Evolutionary conservation across 2,888 invertebrate genomes (phyloP).

Genomic region (Amiota mariae): DNA sequence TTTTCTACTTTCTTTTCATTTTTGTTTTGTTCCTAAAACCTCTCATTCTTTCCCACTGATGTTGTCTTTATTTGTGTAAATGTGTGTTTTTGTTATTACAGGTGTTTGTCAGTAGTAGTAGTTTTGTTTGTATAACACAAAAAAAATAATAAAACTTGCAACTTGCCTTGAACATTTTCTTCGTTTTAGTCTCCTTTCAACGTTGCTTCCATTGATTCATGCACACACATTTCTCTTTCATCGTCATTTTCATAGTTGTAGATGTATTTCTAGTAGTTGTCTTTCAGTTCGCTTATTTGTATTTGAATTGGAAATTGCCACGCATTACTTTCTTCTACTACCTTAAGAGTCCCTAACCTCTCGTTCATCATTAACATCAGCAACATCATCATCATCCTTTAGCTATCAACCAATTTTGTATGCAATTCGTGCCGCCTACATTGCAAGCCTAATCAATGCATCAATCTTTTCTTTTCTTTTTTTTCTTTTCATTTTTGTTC

Average conservation of each 20-base stretch:
- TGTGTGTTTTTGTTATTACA: slow-evolving; percentile 43
- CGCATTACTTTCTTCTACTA: slow-evolving; percentile 27
- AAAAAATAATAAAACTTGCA: slow-evolving; percentile 40
- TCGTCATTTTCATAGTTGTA: too few relatives aligned
- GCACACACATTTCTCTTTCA: too few relatives aligned
- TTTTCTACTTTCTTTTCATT: not conserved
- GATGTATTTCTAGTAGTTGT: not conserved
- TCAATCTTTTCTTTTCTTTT: not conserved
- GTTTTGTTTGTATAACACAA: slow-evolving; percentile 31
- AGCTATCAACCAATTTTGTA: slow-evolving; percentile 53
- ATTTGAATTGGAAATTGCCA: slow-evolving; percentile 65
- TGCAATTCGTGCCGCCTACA: slow-evolving; percentile 33
- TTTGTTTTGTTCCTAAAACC: not conserved
- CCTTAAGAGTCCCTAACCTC: not conserved
- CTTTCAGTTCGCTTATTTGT: slow-evolving; percentile 26
- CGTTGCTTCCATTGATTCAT: too few relatives aligned
- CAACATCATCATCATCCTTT: not conserved
- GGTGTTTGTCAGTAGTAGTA: slow-evolving; percentile 40
- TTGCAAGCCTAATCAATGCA: slow-evolving; percentile 20
- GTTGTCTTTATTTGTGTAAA: not conserved
- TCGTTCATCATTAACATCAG: not conserved
- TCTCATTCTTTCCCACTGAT: not conserved
- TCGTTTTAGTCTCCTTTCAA: too few relatives aligned
- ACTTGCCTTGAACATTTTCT: slow-evolving; percentile 37
- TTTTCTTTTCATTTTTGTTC: too few relatives aligned